phyloP scores from a whole-genome alignment of 2,113 vertebrate species.

The Aix galericulata region DNA sequence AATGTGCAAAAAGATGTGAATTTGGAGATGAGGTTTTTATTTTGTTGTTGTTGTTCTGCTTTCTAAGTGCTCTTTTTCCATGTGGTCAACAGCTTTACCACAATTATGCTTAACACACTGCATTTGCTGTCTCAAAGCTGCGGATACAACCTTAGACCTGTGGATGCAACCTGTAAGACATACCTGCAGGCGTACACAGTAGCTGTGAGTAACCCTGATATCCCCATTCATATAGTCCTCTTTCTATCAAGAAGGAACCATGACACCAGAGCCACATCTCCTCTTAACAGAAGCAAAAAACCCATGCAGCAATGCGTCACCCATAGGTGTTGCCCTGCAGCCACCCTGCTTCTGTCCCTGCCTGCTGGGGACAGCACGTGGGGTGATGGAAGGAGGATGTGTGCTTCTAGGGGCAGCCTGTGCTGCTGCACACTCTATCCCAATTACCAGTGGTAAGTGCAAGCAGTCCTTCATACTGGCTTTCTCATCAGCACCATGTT shows the following conservation, averaged over 20 bases:
- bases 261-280: not conserved
- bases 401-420: not conserved
- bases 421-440: not conserved
- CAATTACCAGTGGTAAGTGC: not conserved
- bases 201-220: not conserved
- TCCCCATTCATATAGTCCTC: not conserved
- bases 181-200: not conserved
- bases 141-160: accelerated
- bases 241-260: not conserved
- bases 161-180: not conserved
- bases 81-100: not conserved
- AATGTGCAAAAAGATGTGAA: not conserved
- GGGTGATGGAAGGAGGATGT: accelerated
- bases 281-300: not conserved
- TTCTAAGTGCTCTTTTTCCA: not conserved
- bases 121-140: not conserved
- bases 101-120: not conserved
- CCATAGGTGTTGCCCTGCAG: not conserved
- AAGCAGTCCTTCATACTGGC: accelerated
- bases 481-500: not conserved
- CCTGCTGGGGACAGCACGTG: accelerated
- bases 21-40: not conserved
- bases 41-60: not conserved
- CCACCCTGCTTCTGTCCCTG: accelerated
- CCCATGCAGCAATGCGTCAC: accelerated